Percentiles rank a stretch among this genome's conserved stretches.
phyloP scores from a whole-genome alignment of 2,888 invertebrate species.

The Synergus gifuensis region DNA sequence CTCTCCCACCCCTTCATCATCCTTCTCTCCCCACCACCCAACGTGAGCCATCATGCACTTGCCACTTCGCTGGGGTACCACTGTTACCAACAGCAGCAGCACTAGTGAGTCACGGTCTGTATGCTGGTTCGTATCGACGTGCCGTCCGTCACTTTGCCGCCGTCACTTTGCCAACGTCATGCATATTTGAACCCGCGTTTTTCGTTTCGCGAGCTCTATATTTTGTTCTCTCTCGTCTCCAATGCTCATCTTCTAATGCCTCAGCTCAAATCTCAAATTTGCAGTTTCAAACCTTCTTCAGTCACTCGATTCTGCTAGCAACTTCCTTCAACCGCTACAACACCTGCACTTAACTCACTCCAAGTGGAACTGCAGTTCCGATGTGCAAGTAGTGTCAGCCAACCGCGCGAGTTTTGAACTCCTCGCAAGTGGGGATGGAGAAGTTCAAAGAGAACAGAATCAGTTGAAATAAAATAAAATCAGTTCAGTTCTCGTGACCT shows the following conservation, averaged over 20 bases:
- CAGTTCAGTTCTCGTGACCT: neutral
- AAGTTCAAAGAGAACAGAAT: neutral
- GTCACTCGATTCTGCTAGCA: neutral
- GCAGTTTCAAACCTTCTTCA: neutral
- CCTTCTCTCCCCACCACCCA: conserved; percentile 44
- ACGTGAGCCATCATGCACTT: conserved; percentile 61
- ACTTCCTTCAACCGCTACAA: neutral
- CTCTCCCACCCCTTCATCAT: conserved; percentile 33
- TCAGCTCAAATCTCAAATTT: neutral
- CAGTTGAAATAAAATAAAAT: neutral
- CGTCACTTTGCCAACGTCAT: conserved; percentile 19
- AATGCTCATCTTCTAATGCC: neutral
- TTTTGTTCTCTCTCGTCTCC: neutral
- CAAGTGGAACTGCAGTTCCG: neutral
- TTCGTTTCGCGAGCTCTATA: neutral
- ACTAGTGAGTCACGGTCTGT: conserved; percentile 72
- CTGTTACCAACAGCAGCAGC: conserved; percentile 63
- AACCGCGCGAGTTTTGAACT: neutral
- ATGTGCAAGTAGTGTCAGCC: neutral
- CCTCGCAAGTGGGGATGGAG: neutral
- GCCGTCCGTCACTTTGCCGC: neutral
- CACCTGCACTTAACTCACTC: neutral
- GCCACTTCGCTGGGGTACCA: conserved; percentile 61
- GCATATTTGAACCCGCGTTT: neutral
- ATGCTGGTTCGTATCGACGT: conserved; percentile 62